phyloP scores from a whole-genome alignment of 2,888 invertebrate genomes.

The Sesamia inferens region DNA sequence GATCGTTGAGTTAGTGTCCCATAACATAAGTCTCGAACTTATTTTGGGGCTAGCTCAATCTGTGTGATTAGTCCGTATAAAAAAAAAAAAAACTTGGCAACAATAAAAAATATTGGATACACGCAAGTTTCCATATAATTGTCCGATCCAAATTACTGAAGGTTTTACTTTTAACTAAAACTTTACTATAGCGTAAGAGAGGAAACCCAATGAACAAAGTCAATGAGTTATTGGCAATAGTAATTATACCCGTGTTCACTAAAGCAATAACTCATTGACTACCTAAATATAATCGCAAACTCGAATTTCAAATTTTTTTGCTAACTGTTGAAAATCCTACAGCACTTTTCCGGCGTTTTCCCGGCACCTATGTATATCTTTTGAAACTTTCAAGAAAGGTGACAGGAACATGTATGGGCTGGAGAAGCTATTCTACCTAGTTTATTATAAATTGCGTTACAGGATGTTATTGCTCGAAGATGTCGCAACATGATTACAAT shows the following conservation, averaged over 20 bases:
- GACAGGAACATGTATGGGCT: no score
- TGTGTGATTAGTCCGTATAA: no score
- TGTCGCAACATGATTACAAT: conserved; percentile 37
- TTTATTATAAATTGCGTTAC: conserved; percentile 12
- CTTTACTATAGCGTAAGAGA: neutral
- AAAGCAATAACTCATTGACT: neutral
- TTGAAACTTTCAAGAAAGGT: no score
- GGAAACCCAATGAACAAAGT: neutral
- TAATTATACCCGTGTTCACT: neutral
- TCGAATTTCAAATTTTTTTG: neutral
- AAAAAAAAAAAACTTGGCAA: no score
- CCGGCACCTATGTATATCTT: no score
- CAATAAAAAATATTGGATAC: no score
- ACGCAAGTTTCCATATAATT: neutral
- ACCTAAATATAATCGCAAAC: no score
- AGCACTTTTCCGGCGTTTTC: neutral
- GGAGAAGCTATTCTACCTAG: neutral
- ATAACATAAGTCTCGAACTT: no score
- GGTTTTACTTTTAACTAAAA: neutral
- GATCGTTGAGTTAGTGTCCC: no score
- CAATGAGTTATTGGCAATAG: neutral
- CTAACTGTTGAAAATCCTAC: neutral
- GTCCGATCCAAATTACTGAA: neutral
- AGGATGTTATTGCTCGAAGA: conserved; percentile 32
- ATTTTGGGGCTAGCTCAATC: no score